Evolutionary conservation across 2,113 vertebrate species (phyloP).

Genomic region (Petrocephalus zakoni): DNA sequence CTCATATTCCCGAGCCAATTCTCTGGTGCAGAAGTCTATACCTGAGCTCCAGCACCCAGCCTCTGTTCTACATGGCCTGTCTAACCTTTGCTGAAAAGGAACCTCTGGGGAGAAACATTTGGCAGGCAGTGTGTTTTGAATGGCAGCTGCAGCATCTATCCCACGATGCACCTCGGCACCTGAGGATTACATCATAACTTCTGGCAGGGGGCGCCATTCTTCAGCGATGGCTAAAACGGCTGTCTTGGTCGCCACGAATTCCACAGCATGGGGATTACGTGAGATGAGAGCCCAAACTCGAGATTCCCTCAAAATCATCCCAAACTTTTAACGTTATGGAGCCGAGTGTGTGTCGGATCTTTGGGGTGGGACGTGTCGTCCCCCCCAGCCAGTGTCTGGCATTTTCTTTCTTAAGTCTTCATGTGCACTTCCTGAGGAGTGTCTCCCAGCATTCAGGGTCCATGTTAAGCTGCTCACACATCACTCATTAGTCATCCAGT

Average conservation of each 20-base stretch:
- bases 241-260: not conserved
- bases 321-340: not conserved
- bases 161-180: not conserved
- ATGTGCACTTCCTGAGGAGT: not conserved
- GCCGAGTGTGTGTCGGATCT: not conserved
- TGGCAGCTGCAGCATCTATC: not conserved
- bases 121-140: not conserved
- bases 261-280: not conserved
- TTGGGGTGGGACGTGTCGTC: not conserved
- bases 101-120: not conserved
- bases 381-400: not conserved
- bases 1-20: not conserved
- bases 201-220: not conserved
- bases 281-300: too few relatives aligned
- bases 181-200: not conserved
- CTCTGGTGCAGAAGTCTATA: not conserved
- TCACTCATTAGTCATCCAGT: not conserved
- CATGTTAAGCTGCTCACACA: not conserved
- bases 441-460: not conserved
- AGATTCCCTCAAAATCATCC: not conserved
- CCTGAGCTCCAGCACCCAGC: not conserved
- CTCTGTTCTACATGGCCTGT: not conserved
- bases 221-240: not conserved
- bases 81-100: not conserved
- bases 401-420: not conserved